phyloP scores from a whole-genome alignment of 2,888 invertebrate genomes.

The Orthonevra nobilis region DNA sequence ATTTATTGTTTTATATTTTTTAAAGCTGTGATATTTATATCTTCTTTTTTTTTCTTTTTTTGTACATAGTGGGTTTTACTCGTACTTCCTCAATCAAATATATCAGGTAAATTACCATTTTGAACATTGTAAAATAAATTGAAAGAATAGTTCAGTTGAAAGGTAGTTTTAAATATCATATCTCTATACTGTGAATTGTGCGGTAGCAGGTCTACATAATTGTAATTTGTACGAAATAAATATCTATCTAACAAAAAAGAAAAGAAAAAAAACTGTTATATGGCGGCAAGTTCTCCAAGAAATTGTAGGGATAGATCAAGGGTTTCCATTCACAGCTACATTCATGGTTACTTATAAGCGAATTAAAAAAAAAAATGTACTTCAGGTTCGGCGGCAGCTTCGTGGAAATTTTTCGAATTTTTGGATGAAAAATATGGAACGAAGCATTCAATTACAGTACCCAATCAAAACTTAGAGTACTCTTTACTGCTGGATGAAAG shows the following conservation, averaged over 20 bases:
- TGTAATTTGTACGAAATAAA: background rate
- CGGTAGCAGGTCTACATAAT: too few species aligned
- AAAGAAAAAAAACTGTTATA: background rate
- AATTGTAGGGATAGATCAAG: background rate
- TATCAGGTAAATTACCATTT: too few species aligned
- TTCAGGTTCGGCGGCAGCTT: constrained; percentile 6
- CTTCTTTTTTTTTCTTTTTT: too few species aligned
- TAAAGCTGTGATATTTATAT: too few species aligned
- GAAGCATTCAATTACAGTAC: background rate
- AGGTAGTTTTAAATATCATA: too few species aligned
- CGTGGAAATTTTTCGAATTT: background rate
- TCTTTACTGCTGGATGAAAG: background rate
- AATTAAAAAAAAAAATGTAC: background rate
- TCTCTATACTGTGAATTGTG: too few species aligned
- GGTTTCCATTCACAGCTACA: background rate
- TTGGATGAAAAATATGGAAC: background rate
- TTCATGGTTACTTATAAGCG: background rate
- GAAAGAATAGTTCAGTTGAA: too few species aligned
- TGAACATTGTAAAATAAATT: too few species aligned
- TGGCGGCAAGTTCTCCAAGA: background rate
- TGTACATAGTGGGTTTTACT: too few species aligned
- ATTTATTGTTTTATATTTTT: too few species aligned
- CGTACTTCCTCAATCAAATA: too few species aligned
- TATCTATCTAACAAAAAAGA: background rate
- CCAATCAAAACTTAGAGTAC: background rate